A percentile compares a stretch with the other conserved stretches of the same genome.
Evolutionary conservation across 2,113 vertebrate genomes (phyloP).

Genomic region (Pycnonotus jocosus): DNA sequence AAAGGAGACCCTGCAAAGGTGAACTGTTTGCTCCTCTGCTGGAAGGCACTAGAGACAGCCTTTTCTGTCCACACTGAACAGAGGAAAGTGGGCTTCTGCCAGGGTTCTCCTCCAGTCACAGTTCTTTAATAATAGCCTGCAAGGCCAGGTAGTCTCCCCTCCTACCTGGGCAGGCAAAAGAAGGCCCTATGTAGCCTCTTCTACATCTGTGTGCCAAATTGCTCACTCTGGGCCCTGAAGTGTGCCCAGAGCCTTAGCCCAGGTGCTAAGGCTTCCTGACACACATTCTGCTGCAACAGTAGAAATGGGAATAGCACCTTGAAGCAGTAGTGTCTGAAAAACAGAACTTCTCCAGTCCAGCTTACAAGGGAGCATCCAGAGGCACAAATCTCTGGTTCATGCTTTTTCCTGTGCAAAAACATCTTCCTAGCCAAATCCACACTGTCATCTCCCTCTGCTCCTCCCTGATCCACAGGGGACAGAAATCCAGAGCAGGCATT

Average conservation of each 20-base stretch:
- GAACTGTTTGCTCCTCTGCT: neutral
- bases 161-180: neutral
- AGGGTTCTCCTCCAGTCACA: neutral
- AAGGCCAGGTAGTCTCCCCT: neutral
- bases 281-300: neutral
- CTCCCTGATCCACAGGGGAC: neutral
- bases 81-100: neutral
- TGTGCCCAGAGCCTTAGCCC: neutral
- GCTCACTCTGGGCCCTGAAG: neutral
- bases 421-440: neutral
- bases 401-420: neutral
- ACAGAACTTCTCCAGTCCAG: neutral
- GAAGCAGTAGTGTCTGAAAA: neutral
- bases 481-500: neutral
- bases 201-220: neutral
- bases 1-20: neutral
- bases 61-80: neutral
- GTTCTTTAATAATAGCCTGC: neutral
- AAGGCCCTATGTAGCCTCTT: neutral
- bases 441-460: neutral
- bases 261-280: neutral
- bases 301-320: neutral
- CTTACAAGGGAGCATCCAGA: neutral
- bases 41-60: neutral
- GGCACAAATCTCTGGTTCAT: neutral